Percentiles rank a stretch among this genome's conserved stretches.
Evolutionary conservation across 2,113 vertebrate genomes (phyloP).

Genomic region (Abramis brama): DNA sequence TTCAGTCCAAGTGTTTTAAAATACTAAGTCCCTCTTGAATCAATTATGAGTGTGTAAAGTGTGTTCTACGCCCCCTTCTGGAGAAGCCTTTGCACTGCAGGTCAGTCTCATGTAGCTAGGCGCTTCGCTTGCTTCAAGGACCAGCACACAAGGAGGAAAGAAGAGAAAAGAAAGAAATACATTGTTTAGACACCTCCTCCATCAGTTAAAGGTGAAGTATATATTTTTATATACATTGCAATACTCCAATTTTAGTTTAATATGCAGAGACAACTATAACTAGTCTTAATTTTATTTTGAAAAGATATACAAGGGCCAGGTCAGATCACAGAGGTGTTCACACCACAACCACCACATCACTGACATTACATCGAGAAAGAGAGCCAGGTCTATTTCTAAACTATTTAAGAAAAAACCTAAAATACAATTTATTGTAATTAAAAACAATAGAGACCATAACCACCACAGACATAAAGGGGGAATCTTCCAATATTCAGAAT

Average conservation of each 20-base stretch:
- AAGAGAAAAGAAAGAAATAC: conserved; percentile 37
- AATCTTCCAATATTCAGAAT: background rate
- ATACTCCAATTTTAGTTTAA: background rate
- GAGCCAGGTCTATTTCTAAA: background rate
- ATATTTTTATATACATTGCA: background rate
- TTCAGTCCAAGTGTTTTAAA: conserved; percentile 36
- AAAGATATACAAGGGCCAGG: conserved; percentile 57
- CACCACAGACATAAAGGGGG: background rate
- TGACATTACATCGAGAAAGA: too few species aligned
- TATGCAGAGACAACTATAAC: background rate
- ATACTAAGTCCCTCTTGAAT: conserved; percentile 33
- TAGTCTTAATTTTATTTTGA: background rate
- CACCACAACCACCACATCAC: conserved; percentile 26
- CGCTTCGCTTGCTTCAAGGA: conserved; percentile 73
- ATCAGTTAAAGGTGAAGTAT: too few species aligned
- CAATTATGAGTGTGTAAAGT: conserved; percentile 25
- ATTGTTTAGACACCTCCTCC: too few species aligned
- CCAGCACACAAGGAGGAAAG: conserved; percentile 50
- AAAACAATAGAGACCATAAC: background rate
- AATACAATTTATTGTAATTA: background rate
- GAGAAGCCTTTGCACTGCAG: conserved; percentile 27
- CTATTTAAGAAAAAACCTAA: background rate
- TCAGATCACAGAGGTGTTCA: conserved; percentile 67
- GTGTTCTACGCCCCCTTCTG: conserved; percentile 44
- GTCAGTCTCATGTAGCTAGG: conserved; percentile 68